Conservation (phyloP, 2,113 vertebrate species). For the Pelusios castaneus region DNA sequence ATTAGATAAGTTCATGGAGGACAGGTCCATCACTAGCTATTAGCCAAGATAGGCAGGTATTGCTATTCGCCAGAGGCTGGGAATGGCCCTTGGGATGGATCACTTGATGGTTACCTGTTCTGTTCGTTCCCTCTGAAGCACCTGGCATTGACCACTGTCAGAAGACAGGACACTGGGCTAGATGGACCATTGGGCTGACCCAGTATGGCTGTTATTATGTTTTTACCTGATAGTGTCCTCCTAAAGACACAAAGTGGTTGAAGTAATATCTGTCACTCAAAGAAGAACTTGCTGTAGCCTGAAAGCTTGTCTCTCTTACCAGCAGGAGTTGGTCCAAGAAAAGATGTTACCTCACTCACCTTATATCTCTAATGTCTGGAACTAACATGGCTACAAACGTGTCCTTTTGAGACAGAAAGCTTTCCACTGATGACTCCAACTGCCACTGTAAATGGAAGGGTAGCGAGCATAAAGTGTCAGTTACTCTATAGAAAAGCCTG, state of each 20-base stretch:
- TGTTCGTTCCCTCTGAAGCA: too few species aligned
- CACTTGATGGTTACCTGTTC: too few species aligned
- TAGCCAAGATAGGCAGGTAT: too few species aligned
- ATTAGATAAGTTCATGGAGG: too few species aligned
- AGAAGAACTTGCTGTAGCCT: neutral
- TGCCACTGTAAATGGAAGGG: neutral
- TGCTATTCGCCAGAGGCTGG: too few species aligned
- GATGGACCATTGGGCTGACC: too few species aligned
- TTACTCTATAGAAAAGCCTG: neutral
- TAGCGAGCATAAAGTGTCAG: neutral
- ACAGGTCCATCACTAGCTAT: too few species aligned
- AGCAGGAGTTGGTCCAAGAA: neutral
- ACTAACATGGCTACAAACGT: neutral
- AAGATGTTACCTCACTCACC: neutral
- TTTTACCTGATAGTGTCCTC: neutral
- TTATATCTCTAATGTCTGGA: neutral
- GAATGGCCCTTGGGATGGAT: too few species aligned
- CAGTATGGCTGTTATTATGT: neutral
- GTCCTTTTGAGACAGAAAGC: neutral
- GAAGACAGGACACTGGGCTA: too few species aligned
- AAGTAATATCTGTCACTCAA: neutral
- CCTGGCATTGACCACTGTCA: too few species aligned
- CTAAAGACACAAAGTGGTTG: neutral
- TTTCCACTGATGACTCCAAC: neutral
- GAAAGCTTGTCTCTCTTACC: neutral